Evolutionary conservation across 2,797 vertebrate species (phyloP), one percentile per base, ranked within the genome.

Genomic region (Coluber constrictor): DNA sequence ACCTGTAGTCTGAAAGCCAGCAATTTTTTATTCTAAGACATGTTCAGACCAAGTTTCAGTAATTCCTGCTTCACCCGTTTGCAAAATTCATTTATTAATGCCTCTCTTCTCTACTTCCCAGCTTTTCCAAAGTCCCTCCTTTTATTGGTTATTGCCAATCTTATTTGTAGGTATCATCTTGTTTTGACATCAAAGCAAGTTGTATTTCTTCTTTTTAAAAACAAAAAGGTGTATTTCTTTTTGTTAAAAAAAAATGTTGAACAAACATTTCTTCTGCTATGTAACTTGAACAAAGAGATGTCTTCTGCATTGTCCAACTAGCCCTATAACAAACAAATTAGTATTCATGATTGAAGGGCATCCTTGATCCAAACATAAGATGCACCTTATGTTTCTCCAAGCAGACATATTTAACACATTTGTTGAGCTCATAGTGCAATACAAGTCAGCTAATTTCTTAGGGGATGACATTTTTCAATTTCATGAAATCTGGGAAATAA

Each of bases 311-410:
- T 95, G 88, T 92, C 92, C 29, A 90, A 63, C 2, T 93, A 91
- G 11, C 94, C 94, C 0, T 94, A 63, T 43, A 96, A 66, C 95
- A 92, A 90, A 90, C 94, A 96, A 97, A 96, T 97, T 18, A 93
- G 97, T 97, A 57, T 8, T 18, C 88, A 32, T 32, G 89, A 29
- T 5, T 37, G 13, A 70, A 5, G 11, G 3, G 27, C 43, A 93
- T 60, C 88, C 3, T 0, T n/a, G 92, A 90, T 87, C 63, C 74
- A 83, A 91, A 91, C 86, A 87, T 5, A 2, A 0, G 61, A 1
- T 15, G 23, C 29, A 51, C 20, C 0, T 0, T 87, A 60, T 83
- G 47, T 89, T 54, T 55, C 25, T 37, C 12, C 29, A 13, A 92
- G 55, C 29, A 25, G 15, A 3, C 0, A 13, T 47, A 8, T 37